Conservation (phyloP, 2,888 invertebrate genomes). For the Eilema caniola region DNA sequence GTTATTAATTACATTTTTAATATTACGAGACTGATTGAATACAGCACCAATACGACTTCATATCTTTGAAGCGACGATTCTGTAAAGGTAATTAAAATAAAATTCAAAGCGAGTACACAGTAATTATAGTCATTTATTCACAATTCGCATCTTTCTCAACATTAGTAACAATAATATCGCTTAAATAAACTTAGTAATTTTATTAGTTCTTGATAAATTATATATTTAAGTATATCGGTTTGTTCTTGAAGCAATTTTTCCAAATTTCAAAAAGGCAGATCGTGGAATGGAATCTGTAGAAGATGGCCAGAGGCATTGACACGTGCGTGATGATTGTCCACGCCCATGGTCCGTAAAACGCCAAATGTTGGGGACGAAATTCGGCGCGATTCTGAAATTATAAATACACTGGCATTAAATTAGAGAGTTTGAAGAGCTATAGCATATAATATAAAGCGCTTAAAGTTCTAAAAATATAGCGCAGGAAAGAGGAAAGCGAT, state of each 20-base stretch:
- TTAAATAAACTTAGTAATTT: background rate
- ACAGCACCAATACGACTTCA: background rate
- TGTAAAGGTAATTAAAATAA: slow-evolving; percentile 4
- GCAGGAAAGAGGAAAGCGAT: too few species aligned
- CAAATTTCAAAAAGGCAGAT: slow-evolving; percentile 97
- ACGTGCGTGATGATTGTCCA: slow-evolving; percentile 97
- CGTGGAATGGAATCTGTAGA: slow-evolving; percentile 96
- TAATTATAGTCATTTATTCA: slow-evolving; percentile 11
- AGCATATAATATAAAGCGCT: too few species aligned
- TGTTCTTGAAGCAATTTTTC: slow-evolving; percentile 95
- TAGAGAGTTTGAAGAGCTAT: background rate
- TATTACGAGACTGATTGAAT: background rate
- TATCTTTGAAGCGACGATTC: background rate
- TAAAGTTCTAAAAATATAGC: too few species aligned
- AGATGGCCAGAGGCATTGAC: slow-evolving; percentile 95
- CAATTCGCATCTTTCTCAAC: background rate
- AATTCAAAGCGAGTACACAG: background rate
- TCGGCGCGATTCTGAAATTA: slow-evolving; percentile 90
- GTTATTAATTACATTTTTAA: background rate
- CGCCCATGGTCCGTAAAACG: slow-evolving; percentile 95
- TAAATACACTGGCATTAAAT: background rate
- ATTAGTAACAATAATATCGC: slow-evolving; percentile 3
- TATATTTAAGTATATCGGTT: slow-evolving; percentile 82
- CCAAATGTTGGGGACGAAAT: slow-evolving; percentile 92
- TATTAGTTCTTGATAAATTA: slow-evolving; percentile 42